phyloP scores from a whole-genome alignment of 2,888 invertebrate species.

The Epistrophella euchroma region DNA sequence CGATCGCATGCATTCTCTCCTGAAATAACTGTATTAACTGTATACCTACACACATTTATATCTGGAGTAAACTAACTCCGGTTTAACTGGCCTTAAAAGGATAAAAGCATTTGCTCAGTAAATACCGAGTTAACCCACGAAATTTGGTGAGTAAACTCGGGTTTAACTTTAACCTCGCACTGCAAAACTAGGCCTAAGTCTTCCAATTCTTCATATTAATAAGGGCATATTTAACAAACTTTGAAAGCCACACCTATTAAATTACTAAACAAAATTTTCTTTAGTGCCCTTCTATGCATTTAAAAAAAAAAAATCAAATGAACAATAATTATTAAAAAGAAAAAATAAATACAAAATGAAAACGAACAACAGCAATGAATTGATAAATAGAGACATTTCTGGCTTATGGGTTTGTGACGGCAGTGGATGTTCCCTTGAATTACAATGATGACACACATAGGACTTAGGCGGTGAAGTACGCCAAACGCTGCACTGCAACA shows the following conservation, averaged over 20 bases:
- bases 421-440: conserved; percentile 51
- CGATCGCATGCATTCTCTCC: no score
- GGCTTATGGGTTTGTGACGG: conserved; percentile 17
- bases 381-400: conserved; percentile 47
- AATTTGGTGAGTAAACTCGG: no score
- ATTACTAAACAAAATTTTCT: background rate
- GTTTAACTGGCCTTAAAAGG: no score
- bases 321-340: conserved; percentile 4
- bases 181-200: no score
- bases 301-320: conserved; percentile 19
- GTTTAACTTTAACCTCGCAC: no score
- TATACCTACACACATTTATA: no score
- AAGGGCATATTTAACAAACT: background rate
- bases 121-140: no score
- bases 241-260: background rate
- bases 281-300: background rate
- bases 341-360: conserved; percentile 15
- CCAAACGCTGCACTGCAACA: conserved; percentile 28
- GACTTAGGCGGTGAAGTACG: conserved; percentile 28
- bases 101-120: no score
- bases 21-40: no score
- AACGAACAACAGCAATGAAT: conserved; percentile 37
- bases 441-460: conserved; percentile 52
- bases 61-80: no score
- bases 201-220: background rate